A percentile compares a stretch with the other conserved stretches of the same genome.
Evolutionary conservation across 1,140 invertebrate genomes (phyloP).

Genomic region (Drosophila nigrodunni): DNA sequence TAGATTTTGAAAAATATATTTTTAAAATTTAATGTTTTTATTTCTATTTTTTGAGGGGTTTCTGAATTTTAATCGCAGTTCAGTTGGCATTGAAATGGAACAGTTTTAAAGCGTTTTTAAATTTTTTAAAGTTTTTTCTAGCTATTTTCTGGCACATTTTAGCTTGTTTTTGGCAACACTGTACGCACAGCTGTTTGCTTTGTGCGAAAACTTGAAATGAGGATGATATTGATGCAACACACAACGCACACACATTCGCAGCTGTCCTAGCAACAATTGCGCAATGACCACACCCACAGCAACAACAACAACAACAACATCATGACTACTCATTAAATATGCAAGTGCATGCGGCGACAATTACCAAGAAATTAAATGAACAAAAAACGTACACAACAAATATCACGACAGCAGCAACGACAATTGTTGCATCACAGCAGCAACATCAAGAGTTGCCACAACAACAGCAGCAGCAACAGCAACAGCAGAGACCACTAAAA

Average conservation of each 20-base stretch:
- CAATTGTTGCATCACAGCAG: constrained; percentile 41
- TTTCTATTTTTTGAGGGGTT: too few relatives aligned
- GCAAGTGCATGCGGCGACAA: constrained; percentile 79
- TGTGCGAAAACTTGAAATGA: constrained; percentile 1
- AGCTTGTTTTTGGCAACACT: too few relatives aligned
- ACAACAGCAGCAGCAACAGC: constrained; percentile 17
- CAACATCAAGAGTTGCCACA: constrained; percentile 35
- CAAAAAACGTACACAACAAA: constrained; percentile 67
- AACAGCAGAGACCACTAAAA: constrained; percentile 20
- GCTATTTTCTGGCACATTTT: too few relatives aligned
- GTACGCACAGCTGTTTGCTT: neutral
- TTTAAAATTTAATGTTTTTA: too few relatives aligned
- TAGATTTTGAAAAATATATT: too few relatives aligned
- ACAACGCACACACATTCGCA: neutral
- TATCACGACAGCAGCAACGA: constrained; percentile 33
- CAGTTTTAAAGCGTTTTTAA: too few relatives aligned
- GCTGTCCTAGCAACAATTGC: constrained; percentile 46
- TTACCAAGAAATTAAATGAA: constrained; percentile 81
- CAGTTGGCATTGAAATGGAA: too few relatives aligned
- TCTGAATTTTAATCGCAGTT: too few relatives aligned
- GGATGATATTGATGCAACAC: constrained; percentile 8
- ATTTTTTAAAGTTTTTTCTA: too few relatives aligned
- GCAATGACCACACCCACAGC: constrained; percentile 41
- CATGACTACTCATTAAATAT: constrained; percentile 69
- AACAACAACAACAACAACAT: constrained; percentile 8